These are phyloP conservation scores for Strongylocentrotus purpuratus DNA, from an alignment of 35 echinoderm and acorn worm species.

Conservation along the genomic window DNA sequence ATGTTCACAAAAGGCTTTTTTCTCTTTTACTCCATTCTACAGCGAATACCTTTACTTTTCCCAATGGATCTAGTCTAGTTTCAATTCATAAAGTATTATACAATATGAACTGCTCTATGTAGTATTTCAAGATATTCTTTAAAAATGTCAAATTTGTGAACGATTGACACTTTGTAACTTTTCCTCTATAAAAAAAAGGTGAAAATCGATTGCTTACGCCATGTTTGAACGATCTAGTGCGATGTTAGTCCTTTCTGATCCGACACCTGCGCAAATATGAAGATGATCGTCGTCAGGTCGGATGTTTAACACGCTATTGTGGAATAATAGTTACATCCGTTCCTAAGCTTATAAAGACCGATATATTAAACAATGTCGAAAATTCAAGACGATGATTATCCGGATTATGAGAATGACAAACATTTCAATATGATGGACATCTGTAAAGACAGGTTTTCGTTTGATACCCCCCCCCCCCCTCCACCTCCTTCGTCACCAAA, in stretches of 20 bases:
- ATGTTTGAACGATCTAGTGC: background rate
- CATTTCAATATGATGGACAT: background rate
- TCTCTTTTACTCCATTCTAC: too few species aligned
- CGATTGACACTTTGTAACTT: background rate
- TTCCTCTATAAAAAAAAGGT: background rate
- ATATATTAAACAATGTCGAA: background rate
- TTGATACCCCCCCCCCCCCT: background rate
- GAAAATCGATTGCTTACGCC: background rate
- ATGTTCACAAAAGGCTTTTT: too few species aligned
- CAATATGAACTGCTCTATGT: background rate
- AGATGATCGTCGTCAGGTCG: background rate
- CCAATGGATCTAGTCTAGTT: background rate
- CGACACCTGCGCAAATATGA: background rate
- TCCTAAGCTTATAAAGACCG: background rate
- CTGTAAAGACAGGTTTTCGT: background rate
- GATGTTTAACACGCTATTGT: background rate
- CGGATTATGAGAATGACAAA: background rate
- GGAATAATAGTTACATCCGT: background rate
- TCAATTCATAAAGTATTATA: background rate
- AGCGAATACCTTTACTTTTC: background rate
- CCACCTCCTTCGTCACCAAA: too few species aligned
- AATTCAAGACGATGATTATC: background rate
- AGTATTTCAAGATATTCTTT: background rate
- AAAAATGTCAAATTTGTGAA: background rate
- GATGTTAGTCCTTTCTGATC: background rate